Evolutionary conservation across 1,140 invertebrate species (phyloP).

Genomic region (Semibalanus balanoides): DNA sequence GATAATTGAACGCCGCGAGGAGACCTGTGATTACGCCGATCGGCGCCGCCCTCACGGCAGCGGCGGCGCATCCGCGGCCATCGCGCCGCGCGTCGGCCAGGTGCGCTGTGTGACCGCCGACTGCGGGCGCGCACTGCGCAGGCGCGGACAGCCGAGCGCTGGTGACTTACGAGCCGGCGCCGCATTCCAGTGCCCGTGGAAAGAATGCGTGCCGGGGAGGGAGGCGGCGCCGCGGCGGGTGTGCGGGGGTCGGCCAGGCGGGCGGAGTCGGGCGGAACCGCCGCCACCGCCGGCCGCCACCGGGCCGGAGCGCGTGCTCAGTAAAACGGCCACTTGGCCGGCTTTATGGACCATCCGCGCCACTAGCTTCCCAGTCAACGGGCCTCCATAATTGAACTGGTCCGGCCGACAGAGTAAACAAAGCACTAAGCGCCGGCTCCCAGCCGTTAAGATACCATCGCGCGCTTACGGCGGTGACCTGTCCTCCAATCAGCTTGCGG

Average conservation of each 20-base stretch:
- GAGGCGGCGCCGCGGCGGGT: too few relatives aligned
- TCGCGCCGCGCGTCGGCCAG: not conserved
- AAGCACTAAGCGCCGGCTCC: not conserved
- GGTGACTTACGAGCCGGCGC: not conserved
- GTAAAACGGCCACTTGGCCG: not conserved
- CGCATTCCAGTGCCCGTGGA: not conserved
- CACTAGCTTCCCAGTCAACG: not conserved
- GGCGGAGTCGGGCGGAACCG: too few relatives aligned
- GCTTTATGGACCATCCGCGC: not conserved
- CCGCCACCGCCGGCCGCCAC: too few relatives aligned
- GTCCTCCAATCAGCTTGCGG: not conserved
- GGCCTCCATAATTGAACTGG: not conserved
- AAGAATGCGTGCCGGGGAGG: not conserved
- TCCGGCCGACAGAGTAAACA: not conserved
- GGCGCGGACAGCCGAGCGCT: too few relatives aligned
- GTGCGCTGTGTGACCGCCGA: not conserved
- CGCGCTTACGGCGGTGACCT: not conserved
- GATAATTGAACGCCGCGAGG: not conserved
- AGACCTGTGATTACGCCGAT: not conserved
- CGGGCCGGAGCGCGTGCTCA: not conserved
- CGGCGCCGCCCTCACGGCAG: too few relatives aligned
- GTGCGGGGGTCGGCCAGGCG: too few relatives aligned
- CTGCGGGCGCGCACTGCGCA: not conserved
- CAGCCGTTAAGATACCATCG: not conserved
- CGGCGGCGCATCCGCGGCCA: not conserved